Base-by-base conservation (phyloP, 2,888 invertebrate species). In the Tetramorium bicarinatum region DNA sequence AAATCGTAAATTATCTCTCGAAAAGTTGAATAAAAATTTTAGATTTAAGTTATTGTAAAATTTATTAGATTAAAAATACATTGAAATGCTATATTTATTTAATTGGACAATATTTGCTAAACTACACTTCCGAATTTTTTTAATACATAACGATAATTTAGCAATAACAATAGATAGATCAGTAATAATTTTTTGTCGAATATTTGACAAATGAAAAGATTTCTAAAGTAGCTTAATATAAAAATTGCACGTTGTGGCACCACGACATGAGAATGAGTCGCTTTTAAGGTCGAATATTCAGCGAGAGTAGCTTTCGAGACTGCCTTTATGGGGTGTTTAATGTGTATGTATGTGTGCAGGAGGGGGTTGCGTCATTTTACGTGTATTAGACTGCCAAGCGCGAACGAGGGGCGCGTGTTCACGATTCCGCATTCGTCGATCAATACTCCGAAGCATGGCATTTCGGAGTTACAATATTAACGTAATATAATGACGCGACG, bases 371-470 rank as follows among this genome's bases (percentile, higher is more conserved):
- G 72, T 69, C 76, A 79, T 79, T 80, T 80, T 69, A 56, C 56
- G 79, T 61, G 72, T 80, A 59, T 80, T 79, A 59, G 71, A 41
- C 47, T 59, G 34, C 13, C 44, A 56, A 56, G 79, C 71, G 52
- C 38, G 69, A 79, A 79, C 44, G 56, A 25, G 47, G 72, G 56
- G 34, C 54, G 77, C 67, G 66, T 52, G 76, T 29, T 54, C 77
- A 67, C 79, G 69, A 79, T 80, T 71, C 71, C 79, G 79, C 34
- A 76, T 47, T 71, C 52, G 79, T 79, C 72, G 79, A 80, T 80
- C 79, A 80, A 80, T 80, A 80, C 56, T 13, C 18, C 72, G 72
- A 47, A 59, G 79, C 79, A 54, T 44, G 59, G 56, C 79, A 72
- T 80, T 80, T 71, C 56, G 38, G 38, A 59, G 71, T 80, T 80